Evolutionary conservation across 1,140 invertebrate species (phyloP), one percentile per base, ranked within the genome.

Genomic region (Megalonaias nervosa): DNA sequence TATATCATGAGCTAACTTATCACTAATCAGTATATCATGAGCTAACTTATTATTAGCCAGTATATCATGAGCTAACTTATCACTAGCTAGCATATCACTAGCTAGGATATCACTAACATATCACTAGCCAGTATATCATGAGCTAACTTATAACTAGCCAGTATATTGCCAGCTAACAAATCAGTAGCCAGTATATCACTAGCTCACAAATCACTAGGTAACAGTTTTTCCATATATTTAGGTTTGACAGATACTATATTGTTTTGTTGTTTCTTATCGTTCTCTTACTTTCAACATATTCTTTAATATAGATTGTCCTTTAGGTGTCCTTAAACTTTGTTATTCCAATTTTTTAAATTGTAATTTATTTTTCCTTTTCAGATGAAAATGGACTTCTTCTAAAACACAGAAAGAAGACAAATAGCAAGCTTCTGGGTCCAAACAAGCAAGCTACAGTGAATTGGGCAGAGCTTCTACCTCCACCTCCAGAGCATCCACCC

Each of bases 401-500:
- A 3, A 88, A 89, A 70, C 81, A 86, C 75, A 86, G 75, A 67
- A 85, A 84, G 60, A 86, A 81, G 69, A 31, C 88, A 89, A 23
- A 87, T 90, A 82, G 89, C 91, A 31, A 72, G 61, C 79, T 74
- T 60, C 75, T 75, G 48, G 71, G 71, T 17, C 77, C 71, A 74
- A 80, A 81, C 31, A 88, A 87, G 78, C 85, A 86, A 74, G 77
- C 85, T 4, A 90, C 94, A 76, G 93, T 95, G 0, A 95, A 95
- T 88, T 95, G 94, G 94, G 94, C 93, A 21, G 95, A 95, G 67
- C 77, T 89, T 61, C 90, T 95, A 48, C 95, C 95, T 14, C 95
- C 95, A 64, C 95, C 95, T 1, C 95, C 95, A 0, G 94, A 95
- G 81, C 94, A 95, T 89, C 95, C 95, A 16, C 95, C 95, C 6